Percentiles rank a stretch among this genome's conserved stretches.
Conservation (phyloP, 1,140 invertebrate species). For the Lordiphosa clarofinis region DNA sequence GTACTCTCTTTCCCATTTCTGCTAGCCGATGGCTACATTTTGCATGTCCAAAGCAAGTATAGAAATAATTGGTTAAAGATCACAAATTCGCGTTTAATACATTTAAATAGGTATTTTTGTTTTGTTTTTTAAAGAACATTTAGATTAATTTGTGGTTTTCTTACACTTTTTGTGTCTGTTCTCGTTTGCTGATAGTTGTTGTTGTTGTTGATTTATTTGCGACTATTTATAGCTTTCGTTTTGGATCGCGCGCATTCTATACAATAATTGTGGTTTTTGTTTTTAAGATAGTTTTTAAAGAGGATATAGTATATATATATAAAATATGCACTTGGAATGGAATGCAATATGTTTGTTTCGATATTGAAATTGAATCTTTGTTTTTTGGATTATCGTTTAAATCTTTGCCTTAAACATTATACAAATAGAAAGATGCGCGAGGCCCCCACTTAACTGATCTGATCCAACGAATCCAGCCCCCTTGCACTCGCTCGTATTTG, state of each 20-base stretch:
- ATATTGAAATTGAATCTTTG: background rate
- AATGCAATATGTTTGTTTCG: constrained; percentile 35
- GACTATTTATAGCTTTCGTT: constrained; percentile 11
- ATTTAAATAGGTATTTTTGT: constrained; percentile 52
- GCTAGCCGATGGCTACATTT: no score
- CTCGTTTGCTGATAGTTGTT: constrained; percentile 38
- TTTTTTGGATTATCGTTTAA: constrained; percentile 3
- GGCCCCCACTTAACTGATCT: constrained; percentile 7
- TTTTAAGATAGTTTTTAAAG: constrained; percentile 50
- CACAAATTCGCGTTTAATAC: constrained; percentile 78
- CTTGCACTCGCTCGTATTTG: constrained; percentile 53
- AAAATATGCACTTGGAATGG: constrained; percentile 73
- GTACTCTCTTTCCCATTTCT: no score
- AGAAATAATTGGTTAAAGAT: constrained; percentile 46
- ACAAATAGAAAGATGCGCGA: constrained; percentile 12
- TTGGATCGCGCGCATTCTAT: constrained; percentile 35
- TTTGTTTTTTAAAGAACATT: constrained; percentile 60
- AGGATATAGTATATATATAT: constrained; percentile 59
- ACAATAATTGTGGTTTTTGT: constrained; percentile 24
- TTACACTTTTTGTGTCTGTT: background rate
- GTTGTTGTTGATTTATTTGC: no score
- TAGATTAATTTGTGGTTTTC: constrained; percentile 63
- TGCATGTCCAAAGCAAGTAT: constrained; percentile 7
- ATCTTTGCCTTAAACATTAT: constrained; percentile 6
- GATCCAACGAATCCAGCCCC: constrained; percentile 10